Percentiles rank a stretch among this genome's conserved stretches.
Conservation (phyloP, 2,888 invertebrate species). For the Germaria angustata region DNA sequence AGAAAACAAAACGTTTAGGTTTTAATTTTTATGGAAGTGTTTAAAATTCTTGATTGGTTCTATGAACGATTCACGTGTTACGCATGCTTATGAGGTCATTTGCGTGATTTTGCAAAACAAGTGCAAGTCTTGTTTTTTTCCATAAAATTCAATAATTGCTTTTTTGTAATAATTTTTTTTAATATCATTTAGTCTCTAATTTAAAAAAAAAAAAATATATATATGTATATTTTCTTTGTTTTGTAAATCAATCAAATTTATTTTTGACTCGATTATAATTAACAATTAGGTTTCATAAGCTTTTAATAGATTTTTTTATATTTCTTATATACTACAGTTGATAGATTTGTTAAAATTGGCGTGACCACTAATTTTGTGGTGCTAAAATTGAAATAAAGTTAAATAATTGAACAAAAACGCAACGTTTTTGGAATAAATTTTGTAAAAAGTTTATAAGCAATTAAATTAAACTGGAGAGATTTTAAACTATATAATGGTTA, state of each 20-base stretch:
- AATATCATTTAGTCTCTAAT: not conserved
- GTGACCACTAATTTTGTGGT: not conserved
- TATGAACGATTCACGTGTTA: conserved; percentile 65
- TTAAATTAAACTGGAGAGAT: too few species aligned
- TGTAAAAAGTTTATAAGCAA: too few species aligned
- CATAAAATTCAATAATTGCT: conserved; percentile 27
- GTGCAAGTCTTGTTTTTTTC: conserved; percentile 58
- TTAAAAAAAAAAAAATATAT: too few species aligned
- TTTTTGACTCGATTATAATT: not conserved
- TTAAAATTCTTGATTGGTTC: conserved; percentile 64
- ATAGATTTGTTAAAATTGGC: not conserved
- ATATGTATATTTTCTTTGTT: too few species aligned
- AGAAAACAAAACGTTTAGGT: conserved; percentile 28
- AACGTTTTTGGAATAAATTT: too few species aligned
- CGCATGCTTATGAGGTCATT: conserved; percentile 70
- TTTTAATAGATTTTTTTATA: not conserved
- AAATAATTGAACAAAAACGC: too few species aligned
- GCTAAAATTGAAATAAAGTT: too few species aligned
- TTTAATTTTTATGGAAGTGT: conserved; percentile 64
- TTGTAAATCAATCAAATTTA: too few species aligned
- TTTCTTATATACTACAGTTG: not conserved
- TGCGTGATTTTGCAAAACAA: conserved; percentile 68
- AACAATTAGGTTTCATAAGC: not conserved
- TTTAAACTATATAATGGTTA: too few species aligned
- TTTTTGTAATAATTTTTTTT: conserved; percentile 19